Evolutionary conservation across 2,888 invertebrate genomes (phyloP), one percentile per base, ranked within the genome.

Genomic region (Cyclophora albipunctata): DNA sequence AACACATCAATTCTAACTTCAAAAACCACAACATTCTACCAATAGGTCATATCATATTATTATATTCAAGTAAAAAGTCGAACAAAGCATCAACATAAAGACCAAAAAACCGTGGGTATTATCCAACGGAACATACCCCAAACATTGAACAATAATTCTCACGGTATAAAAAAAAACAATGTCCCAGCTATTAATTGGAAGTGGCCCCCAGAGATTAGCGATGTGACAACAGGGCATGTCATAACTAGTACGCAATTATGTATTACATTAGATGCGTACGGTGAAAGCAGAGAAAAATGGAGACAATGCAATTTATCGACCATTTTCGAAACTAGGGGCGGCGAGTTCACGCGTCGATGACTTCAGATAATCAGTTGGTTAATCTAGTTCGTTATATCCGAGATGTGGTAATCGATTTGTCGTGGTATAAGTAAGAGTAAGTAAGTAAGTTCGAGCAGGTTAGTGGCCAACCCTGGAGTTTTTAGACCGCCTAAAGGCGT

Each of bases 221-320:
- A 53, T 53, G 54, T 58, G 67, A 68, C 71, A 68, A 69, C 60
- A 64, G 37, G 61, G 57, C 62, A 60, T 72, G 66, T 66, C 67
- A 69, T 67, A 75, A 71, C 62, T 64, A 44, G 51, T 42, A 51
- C 45, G 57, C 57, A 76, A 78, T 75, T 73, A 74, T 61, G 63
- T 72, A 65, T 73, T 71, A 70, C 72, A 71, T 67, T 71, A 67
- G 64, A 69, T 61, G 63, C 60, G 58, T 63, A 52, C 37, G 50
- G 72, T 66, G 78, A 75, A 78, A 79, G 78, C 62, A 47, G 53
- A 67, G 66, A 73, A 71, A 78, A 75, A 73, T 62, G 57, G 46
- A 72, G 59, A 75, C 75, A 78, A 73, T 72, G 65, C 59, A 50
- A 58, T 48, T 53, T 67, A 72, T 69, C 65, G 64, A 64, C 41